Base-by-base conservation (phyloP, 2,888 invertebrate species). In the Spodoptera littoralis region DNA sequence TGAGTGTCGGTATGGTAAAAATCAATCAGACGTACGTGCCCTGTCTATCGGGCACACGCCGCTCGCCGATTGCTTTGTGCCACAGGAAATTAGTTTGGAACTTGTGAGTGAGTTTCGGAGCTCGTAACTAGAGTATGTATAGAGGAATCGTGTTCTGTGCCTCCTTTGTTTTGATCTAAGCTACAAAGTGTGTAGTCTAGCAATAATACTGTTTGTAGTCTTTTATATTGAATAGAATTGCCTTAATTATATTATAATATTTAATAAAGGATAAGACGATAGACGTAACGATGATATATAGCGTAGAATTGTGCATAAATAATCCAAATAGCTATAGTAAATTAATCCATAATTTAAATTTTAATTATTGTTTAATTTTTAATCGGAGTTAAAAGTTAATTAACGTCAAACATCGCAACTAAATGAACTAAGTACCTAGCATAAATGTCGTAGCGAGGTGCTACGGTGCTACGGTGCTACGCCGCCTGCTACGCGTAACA, bases 11-110 rank as follows among this genome's bases (percentile, higher is more conserved):
- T 51, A 45, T 60, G 53, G 71, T 73, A 74, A 84, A 84, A 88
- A 86, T 84, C 85, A 88, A 91, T 90, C 87, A 85, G 74, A 67
- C 76, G 76, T 75, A 84, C 84, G 85, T 83, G 83, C 76, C 84
- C 76, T 83, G 80, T 82, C 85, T 83, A 85, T 83, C 84, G 83
- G 79, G 83, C 84, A 86, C 84, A 88, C 85, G 88, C 85, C 82
- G 81, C 78, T 78, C 76, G 82, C 75, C 88, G 89, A 92, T 93
- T 90, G 92, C 92, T 91, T 91, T 92, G 90, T 90, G 87, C 88
- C 85, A 66, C 90, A 92, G 92, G 92, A 93, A 92, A 93, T 93
- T 92, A 92, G 91, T 92, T 93, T 90, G 80, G 79, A 89, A 90
- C 87, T 91, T 84, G 87, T 73, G 80, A 88, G 73, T 78, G 84